Evolutionary conservation across 2,797 vertebrate genomes (phyloP).

Genomic region (Gymnocypris eckloni): DNA sequence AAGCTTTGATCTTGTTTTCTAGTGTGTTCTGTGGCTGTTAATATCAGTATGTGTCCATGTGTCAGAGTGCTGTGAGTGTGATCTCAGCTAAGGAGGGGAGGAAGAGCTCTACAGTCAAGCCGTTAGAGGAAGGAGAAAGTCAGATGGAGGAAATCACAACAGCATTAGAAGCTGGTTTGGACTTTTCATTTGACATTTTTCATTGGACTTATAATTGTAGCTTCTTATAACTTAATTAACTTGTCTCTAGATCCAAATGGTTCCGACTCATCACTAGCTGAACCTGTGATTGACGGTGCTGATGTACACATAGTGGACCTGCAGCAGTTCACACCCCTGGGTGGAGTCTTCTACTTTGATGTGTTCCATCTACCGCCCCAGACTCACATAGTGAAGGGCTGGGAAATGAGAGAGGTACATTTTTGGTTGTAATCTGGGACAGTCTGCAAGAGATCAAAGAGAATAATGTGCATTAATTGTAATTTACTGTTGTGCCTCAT

Average conservation of each 20-base stretch:
- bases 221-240: background rate
- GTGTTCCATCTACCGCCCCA: constrained; percentile 84
- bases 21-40: background rate
- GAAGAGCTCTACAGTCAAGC: constrained; percentile 42
- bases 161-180: constrained; percentile 54
- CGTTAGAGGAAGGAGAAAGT: constrained; percentile 54
- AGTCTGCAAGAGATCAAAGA: background rate
- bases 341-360: constrained; percentile 86
- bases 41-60: constrained; percentile 24
- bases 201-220: background rate
- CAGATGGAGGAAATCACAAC: constrained; percentile 59
- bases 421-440: background rate
- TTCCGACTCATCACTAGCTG: background rate
- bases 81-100: constrained; percentile 59
- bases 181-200: too few relatives aligned
- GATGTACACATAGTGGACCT: constrained; percentile 76
- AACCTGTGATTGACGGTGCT: background rate
- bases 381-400: constrained; percentile 72
- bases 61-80: constrained; percentile 65
- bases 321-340: constrained; percentile 80
- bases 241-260: constrained; percentile 57
- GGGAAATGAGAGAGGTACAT: constrained; percentile 86
- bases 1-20: constrained; percentile 18
- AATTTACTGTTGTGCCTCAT: constrained; percentile 11
- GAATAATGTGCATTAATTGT: background rate